Base-by-base conservation (phyloP, 37 sponge, comb jelly and placozoan species). In the Ephydatia muelleri region DNA sequence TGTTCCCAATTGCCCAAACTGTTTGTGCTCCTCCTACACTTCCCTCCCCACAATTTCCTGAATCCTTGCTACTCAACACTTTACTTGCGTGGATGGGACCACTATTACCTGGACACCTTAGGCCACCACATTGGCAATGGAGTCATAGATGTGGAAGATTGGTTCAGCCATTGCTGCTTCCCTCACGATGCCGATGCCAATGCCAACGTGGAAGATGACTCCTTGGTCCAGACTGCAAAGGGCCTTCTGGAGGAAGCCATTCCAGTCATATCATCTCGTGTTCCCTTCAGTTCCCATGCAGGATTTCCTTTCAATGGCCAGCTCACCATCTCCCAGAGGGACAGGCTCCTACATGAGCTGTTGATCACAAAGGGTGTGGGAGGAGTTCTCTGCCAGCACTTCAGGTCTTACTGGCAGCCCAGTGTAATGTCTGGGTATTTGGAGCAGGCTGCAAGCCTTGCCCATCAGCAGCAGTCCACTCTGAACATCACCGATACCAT, bases 31-130 rank as follows among this genome's bases (percentile, higher is more conserved):
- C 78, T 97, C 25, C 94, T 97, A 26, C 96, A 95, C 86, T 95
- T 88, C 47, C 91, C 93, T 27, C 83, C 91, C 21, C 73, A 83
- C 38, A 92, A 81, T 38, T 88, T 88, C 76, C 57, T 82, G 33
- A 39, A 27, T 19, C 84, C 80, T 16, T 88, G 92, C 82, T 97
- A 97, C 76, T 91, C 97, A 13, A 76, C 94, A 9, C 83, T 94
- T 23, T 97, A 94, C 75, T 84, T 92, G 25, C 80, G 84, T 25
- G 95, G 95, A 21, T 97, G 97, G 97, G 97, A 97, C 69, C 92
- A 88, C 83, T 70, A 83, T 73, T 94, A 97, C 79, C 85, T 97
- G 27, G 97, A 97, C 72, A 82, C 83, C 22, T 72, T 91, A 28
- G 92, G 84, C 16, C 87, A 79, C 75, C 72, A 68, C 26, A 33